Base-by-base conservation (phyloP, 1,140 invertebrate genomes). In the Heliconius nattereri region DNA sequence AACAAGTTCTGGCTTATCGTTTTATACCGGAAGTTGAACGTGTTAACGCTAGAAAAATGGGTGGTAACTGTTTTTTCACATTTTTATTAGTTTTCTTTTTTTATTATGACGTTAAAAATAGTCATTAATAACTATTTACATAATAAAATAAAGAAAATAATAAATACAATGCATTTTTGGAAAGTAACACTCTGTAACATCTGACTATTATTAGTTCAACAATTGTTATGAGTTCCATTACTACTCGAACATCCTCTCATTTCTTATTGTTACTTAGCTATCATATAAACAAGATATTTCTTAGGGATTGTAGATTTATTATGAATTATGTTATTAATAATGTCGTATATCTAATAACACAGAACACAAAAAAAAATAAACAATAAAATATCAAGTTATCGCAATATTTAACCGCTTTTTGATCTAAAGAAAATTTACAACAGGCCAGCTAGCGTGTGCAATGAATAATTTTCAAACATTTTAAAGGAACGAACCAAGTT, bases 401-500 rank as follows among this genome's bases (percentile, higher is more conserved):
- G 9, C 9, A 66, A 66, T 26, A 29, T 16, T 5, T 66, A 66
- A 66, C 60, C 26, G 60, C 13, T 26, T 66, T 57, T 29, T 6
- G 60, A 66, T 66, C 23, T 16, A 26, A 66, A 66, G 60, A 26
- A 16, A 26, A 66, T 26, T 66, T 66, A 66, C 60, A 29, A 66
- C 60, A 66, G 60, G 60, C 11, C 11, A 29, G 60, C 26, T 26
- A 29, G 71, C 32, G 71, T 20, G 71, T n/a, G 35, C 71, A 72
- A 72, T 72, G 71, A 72, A 72, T 72, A 72, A 72, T 40, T 72
- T 40, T 40, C 71, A 74, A 32, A 76, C 26, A 60, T 76, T 23
- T 32, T 70, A 29, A 49, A 76, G 29, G 52, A 78, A 57, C 57
- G 74, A 78, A 84, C 81, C 80, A 77, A 86, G 84, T 88, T 89